Percentiles rank a stretch among this genome's conserved stretches.
These are phyloP conservation scores for Alligator mississippiensis DNA, from an alignment of 2,113 vertebrate genomes.

Conservation along the genomic window DNA sequence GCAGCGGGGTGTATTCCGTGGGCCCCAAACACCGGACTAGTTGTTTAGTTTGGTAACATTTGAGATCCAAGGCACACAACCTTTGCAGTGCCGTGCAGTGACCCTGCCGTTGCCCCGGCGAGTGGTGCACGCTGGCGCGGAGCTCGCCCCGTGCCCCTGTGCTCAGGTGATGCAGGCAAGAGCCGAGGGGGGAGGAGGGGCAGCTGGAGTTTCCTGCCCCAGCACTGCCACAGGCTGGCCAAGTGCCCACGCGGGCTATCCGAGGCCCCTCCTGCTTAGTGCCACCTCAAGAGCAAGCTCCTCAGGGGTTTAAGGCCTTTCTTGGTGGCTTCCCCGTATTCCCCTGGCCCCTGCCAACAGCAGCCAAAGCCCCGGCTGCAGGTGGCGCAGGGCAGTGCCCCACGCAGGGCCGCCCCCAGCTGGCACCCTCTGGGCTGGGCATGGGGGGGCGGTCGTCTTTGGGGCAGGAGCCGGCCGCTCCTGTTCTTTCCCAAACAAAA, in stretches of 20 bases:
- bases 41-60: not conserved
- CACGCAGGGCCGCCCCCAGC: not conserved
- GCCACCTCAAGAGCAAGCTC: not conserved
- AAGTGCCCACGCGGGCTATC: not conserved
- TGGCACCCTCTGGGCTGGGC: not conserved
- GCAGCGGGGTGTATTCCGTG: not conserved
- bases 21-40: rapidly evolving
- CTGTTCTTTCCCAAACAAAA: not conserved
- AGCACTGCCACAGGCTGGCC: not conserved
- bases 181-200: too few relatives aligned
- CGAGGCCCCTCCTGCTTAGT: not conserved
- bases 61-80: not conserved
- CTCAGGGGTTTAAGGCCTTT: not conserved
- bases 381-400: not conserved
- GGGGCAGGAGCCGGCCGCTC: rapidly evolving
- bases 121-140: too few relatives aligned
- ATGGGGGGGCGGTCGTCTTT: not conserved
- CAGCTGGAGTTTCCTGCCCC: not conserved
- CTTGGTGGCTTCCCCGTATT: not conserved
- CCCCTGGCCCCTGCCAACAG: not conserved
- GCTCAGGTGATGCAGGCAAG: too few relatives aligned
- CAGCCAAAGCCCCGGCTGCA: not conserved
- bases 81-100: not conserved
- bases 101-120: not conserved
- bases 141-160: too few relatives aligned